Evolutionary conservation across 2,888 invertebrate genomes (phyloP), one percentile per base, ranked within the genome.

Genomic region (Hanleya hanleyi): DNA sequence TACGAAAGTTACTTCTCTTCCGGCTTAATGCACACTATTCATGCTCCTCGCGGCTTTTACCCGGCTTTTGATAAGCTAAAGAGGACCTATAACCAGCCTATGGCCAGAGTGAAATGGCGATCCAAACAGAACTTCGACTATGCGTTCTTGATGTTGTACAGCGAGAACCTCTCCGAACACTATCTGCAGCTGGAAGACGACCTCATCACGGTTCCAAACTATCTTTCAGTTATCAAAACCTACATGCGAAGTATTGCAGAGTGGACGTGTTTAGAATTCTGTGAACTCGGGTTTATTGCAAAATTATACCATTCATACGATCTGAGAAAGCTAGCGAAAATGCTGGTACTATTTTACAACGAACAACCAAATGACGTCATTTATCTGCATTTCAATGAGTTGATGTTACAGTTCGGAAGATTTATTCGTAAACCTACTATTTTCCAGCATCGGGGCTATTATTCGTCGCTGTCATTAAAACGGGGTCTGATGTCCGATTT

Each of bases 61-160:
- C 86, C 87, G 1, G 69, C 80, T 35, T 75, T 86, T 32, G 57
- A 71, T 0, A 71, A 81, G 15, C 69, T 86, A 6, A 83, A 82
- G 65, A 77, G 85, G 29, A 91, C 77, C 4, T 88, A 84, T 71
- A 85, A 87, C 65, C 91, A 91, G 71, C 77, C 86, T 0, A 74
- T 80, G 22, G 80, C 84, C 18, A 76, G 90, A 57, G 87, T 90
- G 0, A 74, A 82, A 67, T 91, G 91, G 91, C 77, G 91, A 33
- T 84, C 91, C 1, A 91, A 91, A 75, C 91, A 91, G 80, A 90
- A 89, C 37, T 72, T 91, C 26, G 91, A 91, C 78, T 91, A 89
- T 76, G 88, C 89, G 0, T 90, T 86, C 73, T 77, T 91, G 29
- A 87, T 88, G 70, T 77, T 84, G 70, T 91, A 89, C 73, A 77